Conservation (phyloP, 2,888 invertebrate species). For the Chloroclystis v-ata region DNA sequence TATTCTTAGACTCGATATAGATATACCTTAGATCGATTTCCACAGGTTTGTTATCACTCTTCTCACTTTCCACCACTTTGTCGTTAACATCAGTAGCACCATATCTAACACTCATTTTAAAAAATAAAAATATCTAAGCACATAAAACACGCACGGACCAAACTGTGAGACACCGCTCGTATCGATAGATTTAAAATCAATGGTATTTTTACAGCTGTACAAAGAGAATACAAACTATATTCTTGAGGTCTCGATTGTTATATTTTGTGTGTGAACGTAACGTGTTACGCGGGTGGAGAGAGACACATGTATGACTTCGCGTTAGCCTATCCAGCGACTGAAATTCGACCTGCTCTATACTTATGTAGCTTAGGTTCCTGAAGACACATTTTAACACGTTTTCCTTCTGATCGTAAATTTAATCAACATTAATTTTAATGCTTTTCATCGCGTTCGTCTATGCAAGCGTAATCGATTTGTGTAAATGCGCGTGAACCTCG, state of each 20-base stretch:
- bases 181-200: conserved; percentile 13
- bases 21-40: conserved; percentile 55
- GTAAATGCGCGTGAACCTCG: neutral
- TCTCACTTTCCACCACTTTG: conserved; percentile 42
- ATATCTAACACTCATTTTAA: conserved; percentile 60
- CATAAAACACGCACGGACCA: conserved; percentile 12
- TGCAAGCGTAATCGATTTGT: neutral
- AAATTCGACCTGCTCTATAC: conserved; percentile 16
- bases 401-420: neutral
- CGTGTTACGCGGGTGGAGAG: conserved; percentile 58
- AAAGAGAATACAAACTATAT: conserved; percentile 26
- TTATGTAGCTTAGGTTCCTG: conserved; percentile 18
- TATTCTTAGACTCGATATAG: too few relatives aligned
- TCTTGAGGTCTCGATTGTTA: conserved; percentile 25
- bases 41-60: conserved; percentile 40
- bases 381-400: neutral
- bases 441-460: too few relatives aligned
- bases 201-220: conserved; percentile 35
- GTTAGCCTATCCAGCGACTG: conserved; percentile 37
- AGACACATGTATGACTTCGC: conserved; percentile 54
- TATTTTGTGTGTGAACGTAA: conserved; percentile 21
- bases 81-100: conserved; percentile 57
- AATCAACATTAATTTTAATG: too few relatives aligned
- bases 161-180: conserved; percentile 12
- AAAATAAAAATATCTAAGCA: conserved; percentile 22